A percentile compares a stretch with the other conserved stretches of the same genome.
Evolutionary conservation across 2,797 vertebrate species (phyloP).

Genomic region (Acropternis orthonyx): DNA sequence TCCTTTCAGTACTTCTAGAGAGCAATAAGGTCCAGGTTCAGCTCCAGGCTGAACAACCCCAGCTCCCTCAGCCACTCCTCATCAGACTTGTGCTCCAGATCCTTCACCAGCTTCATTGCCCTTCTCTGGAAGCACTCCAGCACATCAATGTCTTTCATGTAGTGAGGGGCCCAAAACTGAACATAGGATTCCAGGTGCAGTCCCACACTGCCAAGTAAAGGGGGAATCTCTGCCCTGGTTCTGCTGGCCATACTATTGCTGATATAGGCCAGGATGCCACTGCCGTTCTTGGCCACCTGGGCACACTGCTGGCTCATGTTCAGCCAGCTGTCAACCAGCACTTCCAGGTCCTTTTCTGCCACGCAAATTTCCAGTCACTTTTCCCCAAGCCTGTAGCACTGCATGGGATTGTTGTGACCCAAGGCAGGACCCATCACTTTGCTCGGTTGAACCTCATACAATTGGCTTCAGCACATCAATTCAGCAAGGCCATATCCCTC

Average conservation of each 20-base stretch:
- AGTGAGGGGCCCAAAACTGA: not conserved
- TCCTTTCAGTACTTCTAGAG: not conserved
- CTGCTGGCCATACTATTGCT: not conserved
- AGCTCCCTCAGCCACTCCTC: not conserved
- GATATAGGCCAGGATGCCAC: not conserved
- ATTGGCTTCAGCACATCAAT: fast-evolving
- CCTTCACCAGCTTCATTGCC: fast-evolving
- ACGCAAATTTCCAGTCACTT: not conserved
- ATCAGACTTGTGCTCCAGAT: not conserved
- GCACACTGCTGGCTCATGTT: not conserved
- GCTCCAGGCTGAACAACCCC: not conserved
- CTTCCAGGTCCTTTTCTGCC: not conserved
- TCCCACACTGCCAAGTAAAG: not conserved
- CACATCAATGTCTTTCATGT: not conserved
- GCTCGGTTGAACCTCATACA: not conserved
- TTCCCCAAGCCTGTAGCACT: not conserved
- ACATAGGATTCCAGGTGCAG: not conserved
- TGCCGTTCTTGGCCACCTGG: not conserved
- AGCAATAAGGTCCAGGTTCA: not conserved
- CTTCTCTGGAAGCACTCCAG: not conserved
- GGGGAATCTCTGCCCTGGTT: not conserved
- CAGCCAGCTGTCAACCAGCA: not conserved
- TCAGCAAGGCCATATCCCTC: not conserved
- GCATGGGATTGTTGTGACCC: not conserved
- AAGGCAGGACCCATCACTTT: not conserved